Percentiles rank a stretch among this genome's conserved stretches.
Conservation (phyloP, 2,888 invertebrate genomes). For the Meta bourneti region DNA sequence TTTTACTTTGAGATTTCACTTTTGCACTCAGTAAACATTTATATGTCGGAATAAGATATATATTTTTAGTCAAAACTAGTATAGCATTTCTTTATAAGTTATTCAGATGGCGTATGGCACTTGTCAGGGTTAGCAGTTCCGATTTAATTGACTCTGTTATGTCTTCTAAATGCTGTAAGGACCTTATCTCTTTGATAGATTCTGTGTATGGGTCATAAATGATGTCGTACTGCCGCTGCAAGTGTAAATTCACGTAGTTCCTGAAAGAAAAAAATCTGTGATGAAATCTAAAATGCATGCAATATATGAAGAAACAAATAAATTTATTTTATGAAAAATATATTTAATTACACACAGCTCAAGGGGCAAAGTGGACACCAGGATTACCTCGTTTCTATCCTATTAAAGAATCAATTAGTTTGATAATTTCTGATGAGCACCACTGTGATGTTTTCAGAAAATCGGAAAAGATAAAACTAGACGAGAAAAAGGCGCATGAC, state of each 20-base stretch:
- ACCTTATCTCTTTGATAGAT: constrained; percentile 74
- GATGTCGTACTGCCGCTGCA: constrained; percentile 83
- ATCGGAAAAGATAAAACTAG: too few relatives aligned
- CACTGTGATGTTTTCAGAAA: too few relatives aligned
- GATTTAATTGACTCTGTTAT: constrained; percentile 37
- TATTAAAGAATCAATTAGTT: too few relatives aligned
- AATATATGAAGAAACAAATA: background rate
- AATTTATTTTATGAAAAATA: too few relatives aligned
- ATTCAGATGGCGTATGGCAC: constrained; percentile 12
- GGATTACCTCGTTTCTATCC: too few relatives aligned
- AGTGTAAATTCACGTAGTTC: constrained; percentile 80
- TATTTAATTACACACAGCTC: too few relatives aligned
- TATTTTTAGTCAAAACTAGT: too few relatives aligned
- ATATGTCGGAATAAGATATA: too few relatives aligned
- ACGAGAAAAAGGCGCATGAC: too few relatives aligned
- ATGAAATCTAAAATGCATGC: background rate
- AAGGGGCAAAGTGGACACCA: too few relatives aligned
- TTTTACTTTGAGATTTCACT: too few relatives aligned
- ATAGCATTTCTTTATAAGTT: background rate
- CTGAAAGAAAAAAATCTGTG: constrained; percentile 77
- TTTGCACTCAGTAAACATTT: too few relatives aligned
- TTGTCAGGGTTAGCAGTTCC: constrained; percentile 6
- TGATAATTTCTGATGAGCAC: background rate
- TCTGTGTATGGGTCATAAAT: constrained; percentile 84
- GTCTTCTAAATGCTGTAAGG: constrained; percentile 68